Conservation (phyloP, 2,797 vertebrate genomes). For the Neosilurus hyrtlii region DNA sequence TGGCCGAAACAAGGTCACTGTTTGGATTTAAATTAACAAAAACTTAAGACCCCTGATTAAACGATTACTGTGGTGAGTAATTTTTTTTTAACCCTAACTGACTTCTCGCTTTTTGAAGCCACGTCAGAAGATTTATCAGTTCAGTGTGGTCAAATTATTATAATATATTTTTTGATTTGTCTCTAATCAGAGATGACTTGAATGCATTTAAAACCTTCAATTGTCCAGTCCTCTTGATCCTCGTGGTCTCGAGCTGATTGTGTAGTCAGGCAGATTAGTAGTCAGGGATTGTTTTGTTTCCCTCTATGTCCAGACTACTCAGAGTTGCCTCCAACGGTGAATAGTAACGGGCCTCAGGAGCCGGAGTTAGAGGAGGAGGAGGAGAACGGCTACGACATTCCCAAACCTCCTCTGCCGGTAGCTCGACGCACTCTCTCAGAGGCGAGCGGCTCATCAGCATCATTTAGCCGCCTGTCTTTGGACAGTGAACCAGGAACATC, state of each 20-base stretch:
- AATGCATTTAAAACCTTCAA: no score
- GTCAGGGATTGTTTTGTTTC: background rate
- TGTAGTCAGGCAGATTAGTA: background rate
- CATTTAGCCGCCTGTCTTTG: slow-evolving; percentile 81
- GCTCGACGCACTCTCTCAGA: slow-evolving; percentile 88
- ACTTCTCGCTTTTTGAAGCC: no score
- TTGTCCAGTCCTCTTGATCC: background rate
- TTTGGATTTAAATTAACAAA: no score
- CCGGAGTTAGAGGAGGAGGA: slow-evolving; percentile 75
- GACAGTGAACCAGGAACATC: slow-evolving; percentile 74
- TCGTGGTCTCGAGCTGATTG: background rate
- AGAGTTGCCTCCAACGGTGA: slow-evolving; percentile 68
- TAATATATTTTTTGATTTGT: no score
- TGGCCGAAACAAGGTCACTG: no score
- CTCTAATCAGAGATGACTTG: no score
- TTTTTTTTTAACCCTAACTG: no score
- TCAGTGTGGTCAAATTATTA: no score
- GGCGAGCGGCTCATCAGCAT: slow-evolving; percentile 73
- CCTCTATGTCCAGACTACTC: slow-evolving; percentile 70
- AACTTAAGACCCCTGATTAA: no score
- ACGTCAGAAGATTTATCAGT: no score
- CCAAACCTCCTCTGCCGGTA: slow-evolving; percentile 76
- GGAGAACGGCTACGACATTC: slow-evolving; percentile 86
- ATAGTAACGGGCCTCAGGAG: slow-evolving; percentile 69
- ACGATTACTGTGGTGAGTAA: no score